phyloP scores from a whole-genome alignment of 30 jellyfish, hydroid and myxozoan genomes.

The Aurelia sp. region DNA sequence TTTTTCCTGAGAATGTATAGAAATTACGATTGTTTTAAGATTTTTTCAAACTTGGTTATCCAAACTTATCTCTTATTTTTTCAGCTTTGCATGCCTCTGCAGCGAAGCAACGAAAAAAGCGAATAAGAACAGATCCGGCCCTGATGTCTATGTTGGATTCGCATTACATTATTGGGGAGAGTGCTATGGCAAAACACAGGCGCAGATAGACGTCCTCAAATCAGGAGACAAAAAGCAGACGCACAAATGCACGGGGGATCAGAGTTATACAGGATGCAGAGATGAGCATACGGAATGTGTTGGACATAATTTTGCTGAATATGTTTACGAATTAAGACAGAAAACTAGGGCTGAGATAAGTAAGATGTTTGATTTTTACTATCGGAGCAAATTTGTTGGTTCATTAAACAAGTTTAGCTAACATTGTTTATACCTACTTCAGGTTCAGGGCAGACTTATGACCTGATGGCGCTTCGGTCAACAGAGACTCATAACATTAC shows the following conservation, averaged over 20 bases:
- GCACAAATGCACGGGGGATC: slow-evolving; percentile 16
- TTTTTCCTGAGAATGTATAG: no score
- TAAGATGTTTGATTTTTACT: neutral
- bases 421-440: no score
- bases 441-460: no score
- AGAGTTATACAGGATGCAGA: slow-evolving; percentile 5
- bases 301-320: slow-evolving; percentile 18
- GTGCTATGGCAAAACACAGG: slow-evolving; percentile 19
- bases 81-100: slow-evolving; percentile 10
- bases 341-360: neutral
- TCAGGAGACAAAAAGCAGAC: neutral
- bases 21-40: no score
- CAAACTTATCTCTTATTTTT: neutral
- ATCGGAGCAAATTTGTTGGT: no score
- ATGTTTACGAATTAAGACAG: neutral
- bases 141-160: neutral
- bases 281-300: slow-evolving; percentile 19
- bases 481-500: no score
- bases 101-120: neutral
- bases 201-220: neutral
- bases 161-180: slow-evolving; percentile 30
- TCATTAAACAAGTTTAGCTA: no score
- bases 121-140: neutral
- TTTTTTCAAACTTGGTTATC: no score
- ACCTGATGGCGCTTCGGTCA: no score